Base-by-base conservation (phyloP, 2,113 vertebrate species). In the Pandion haliaetus region DNA sequence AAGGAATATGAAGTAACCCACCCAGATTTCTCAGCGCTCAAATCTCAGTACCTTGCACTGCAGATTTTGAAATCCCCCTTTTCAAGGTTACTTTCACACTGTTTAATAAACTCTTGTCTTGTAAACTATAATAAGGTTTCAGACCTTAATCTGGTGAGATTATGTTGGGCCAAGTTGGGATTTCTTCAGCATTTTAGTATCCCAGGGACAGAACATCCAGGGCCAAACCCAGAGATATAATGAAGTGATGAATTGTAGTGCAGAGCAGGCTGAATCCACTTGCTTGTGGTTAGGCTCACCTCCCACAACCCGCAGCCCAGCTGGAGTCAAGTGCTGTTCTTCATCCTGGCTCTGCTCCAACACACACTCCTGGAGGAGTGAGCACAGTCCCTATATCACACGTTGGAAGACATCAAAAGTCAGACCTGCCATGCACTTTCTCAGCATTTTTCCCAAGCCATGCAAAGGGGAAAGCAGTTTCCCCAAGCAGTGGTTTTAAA, bases 41-140 rank as follows among this genome's bases (percentile, higher is more conserved):
- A 6, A 55, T 42, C 85, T 44, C 49, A 40, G 26, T 62, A 36
- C 29, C 40, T 96, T 85, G 69, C 50, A 14, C 38, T 2, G 10
- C 32, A 34, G 34, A 20, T 94, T 93, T 89, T 91, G 81, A 94
- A 96, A 98, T 86, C 54, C 74, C 28, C 71, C n/a, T 89, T 52
- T 31, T n/a, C 96, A 91, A 96, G 92, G 97, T 93, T 94, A 36
- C 17, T 90, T 94, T 74, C 86, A 71, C 4, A 8, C 82, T 82
- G 50, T 20, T 93, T 84, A 91, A 90, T 71, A 86, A 96, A 3
- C 19, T 79, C 50, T 96, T 97, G 96, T 96, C 96, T 94, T 25
- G 42, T 70, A 79, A 92, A 19, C 67, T 83, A n/a, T 23, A 93
- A 93, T 87, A 44, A 79, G 24, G 50, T 76, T 96, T 90, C 83